Evolutionary conservation across 2,113 vertebrate species (phyloP).

Genomic region (Neogale vison): DNA sequence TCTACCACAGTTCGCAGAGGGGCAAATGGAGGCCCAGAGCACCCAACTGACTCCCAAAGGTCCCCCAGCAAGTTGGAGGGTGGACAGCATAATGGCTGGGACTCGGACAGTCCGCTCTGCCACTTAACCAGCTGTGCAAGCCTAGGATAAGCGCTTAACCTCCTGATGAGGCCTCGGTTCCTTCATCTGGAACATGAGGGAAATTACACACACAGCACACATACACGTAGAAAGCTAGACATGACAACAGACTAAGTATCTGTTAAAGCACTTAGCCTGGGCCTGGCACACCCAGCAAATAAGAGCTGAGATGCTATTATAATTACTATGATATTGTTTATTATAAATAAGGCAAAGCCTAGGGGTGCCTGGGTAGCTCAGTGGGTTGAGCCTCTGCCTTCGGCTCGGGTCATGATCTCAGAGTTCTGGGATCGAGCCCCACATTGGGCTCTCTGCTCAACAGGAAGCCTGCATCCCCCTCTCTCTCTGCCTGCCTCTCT

Average conservation of each 20-base stretch:
- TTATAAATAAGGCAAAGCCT: neutral
- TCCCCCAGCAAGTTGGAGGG: neutral
- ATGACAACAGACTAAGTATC: neutral
- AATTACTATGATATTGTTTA: neutral
- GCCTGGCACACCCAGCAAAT: neutral
- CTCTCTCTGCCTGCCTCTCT: too few relatives aligned
- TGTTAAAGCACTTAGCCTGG: neutral
- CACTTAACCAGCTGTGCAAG: neutral
- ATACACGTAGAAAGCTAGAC: neutral
- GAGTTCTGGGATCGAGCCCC: too few relatives aligned
- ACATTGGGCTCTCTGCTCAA: too few relatives aligned
- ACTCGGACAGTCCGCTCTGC: neutral
- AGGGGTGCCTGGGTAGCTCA: too few relatives aligned
- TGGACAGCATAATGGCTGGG: rapidly evolving
- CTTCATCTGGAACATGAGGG: neutral
- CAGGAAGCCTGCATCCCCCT: too few relatives aligned
- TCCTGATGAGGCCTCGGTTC: neutral
- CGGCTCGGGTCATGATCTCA: too few relatives aligned
- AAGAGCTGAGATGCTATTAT: neutral
- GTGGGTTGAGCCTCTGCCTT: too few relatives aligned
- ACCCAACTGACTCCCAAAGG: neutral
- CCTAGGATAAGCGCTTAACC: neutral
- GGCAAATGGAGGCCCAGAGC: neutral
- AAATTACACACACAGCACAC: neutral
- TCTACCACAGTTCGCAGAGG: neutral